Base-by-base conservation (phyloP, 2,888 invertebrate species). In the Polia nebulosa region DNA sequence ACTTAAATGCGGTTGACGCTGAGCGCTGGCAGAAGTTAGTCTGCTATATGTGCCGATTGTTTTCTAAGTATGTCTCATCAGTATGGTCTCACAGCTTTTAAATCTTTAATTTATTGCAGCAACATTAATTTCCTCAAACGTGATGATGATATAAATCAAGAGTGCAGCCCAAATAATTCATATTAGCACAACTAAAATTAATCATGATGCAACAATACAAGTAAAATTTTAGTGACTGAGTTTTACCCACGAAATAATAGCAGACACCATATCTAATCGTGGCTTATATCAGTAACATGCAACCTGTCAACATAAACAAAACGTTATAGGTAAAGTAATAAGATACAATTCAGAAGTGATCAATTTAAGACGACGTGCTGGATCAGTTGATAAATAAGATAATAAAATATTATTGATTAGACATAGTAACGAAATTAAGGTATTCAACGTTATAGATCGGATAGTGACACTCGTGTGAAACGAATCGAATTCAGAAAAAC, bases 331-430 rank as follows among this genome's bases (percentile, higher is more conserved):
- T 3, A 11, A 17, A 32, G 0, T 1, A 34, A 64, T 80, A 82
- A 47, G 62, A 57, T 41, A 65, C 36, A 72, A 47, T 63, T 57
- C 32, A 22, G 17, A 49, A 57, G 9, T 51, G 4, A 51, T 5
- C 17, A 8, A 25, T 0, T 2, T 20, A 45, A 6, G 9, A 47
- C 11, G 22, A 53, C 27, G 13, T 13, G 25, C 20, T 36, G 59
- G 80, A 83, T 85, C 83, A 55, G 52, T 51, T 58, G 72, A 76
- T 78, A 82, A 76, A 58, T 20, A 58, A 62, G 56, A 69, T 72
- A 57, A 32, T 52, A 32, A 49, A 66, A 32, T 44, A 44, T 66
- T 45, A 76, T 71, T 22, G 73, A 77, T 77, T 61, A 61, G 72
- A 72, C 32, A 45, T 53, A 45, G 56, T 49, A 55, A 71, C 58